Evolutionary conservation across 2,888 invertebrate species (phyloP).

Genomic region (Pandemis corylana): DNA sequence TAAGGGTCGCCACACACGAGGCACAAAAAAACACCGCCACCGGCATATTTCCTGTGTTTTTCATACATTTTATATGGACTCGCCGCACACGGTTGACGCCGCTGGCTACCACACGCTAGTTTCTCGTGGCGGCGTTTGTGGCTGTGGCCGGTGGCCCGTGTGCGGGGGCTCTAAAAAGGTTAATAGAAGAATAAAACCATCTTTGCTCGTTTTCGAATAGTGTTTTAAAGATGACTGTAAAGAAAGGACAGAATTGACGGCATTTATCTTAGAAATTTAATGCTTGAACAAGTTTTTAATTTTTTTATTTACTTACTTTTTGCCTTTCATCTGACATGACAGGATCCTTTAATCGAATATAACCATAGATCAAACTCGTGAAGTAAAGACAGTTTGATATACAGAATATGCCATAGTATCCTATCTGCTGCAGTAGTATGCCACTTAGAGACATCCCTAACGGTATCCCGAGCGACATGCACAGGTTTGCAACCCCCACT

Average conservation of each 20-base stretch:
- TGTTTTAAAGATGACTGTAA: constrained; percentile 29
- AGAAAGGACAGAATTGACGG: constrained; percentile 16
- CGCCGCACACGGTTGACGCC: too few species aligned
- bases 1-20: too few species aligned
- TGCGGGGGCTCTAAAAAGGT: constrained; percentile 5
- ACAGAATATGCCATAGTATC: constrained; percentile 81
- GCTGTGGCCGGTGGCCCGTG: too few species aligned
- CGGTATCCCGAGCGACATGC: constrained; percentile 86
- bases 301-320: constrained; percentile 65
- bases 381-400: constrained; percentile 81
- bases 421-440: constrained; percentile 78
- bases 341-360: constrained; percentile 77
- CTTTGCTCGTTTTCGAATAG: constrained; percentile 18
- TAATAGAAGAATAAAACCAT: constrained; percentile 27
- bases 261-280: constrained; percentile 3
- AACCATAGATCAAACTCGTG: constrained; percentile 81
- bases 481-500: constrained; percentile 86
- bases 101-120: too few species aligned
- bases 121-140: too few species aligned
- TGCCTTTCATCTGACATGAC: constrained; percentile 70
- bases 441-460: constrained; percentile 85
- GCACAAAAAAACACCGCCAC: too few species aligned
- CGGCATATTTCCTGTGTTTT: too few species aligned
- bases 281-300: constrained; percentile 21
- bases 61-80: too few species aligned